Evolutionary conservation across 2,797 vertebrate species (phyloP).

Genomic region (Anableps anableps): DNA sequence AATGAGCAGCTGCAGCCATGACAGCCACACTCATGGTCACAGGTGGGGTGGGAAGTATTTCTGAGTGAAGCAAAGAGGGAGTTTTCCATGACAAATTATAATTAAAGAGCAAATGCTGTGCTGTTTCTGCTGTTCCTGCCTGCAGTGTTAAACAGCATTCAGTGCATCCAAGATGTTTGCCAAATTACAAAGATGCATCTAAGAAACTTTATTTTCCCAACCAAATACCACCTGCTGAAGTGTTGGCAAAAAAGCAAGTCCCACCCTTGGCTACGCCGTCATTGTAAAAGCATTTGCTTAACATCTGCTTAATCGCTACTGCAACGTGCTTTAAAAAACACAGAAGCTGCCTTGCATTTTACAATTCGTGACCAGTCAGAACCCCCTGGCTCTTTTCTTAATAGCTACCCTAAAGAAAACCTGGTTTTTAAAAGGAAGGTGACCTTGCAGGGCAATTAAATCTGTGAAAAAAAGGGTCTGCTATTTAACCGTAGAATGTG

Average conservation of each 20-base stretch:
- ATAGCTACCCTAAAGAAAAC: neutral
- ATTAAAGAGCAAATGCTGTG: constrained; percentile 9
- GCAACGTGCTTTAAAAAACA: neutral
- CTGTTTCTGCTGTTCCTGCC: constrained; percentile 2
- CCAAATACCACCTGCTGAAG: constrained; percentile 8
- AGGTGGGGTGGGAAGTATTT: constrained; percentile 22
- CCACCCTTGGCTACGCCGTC: neutral
- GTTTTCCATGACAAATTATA: constrained; percentile 9
- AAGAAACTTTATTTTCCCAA: neutral
- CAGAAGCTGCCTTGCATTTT: neutral
- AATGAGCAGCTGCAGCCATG: constrained; percentile 38
- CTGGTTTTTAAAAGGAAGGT: neutral
- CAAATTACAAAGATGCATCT: constrained; percentile 1
- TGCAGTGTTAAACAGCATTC: neutral
- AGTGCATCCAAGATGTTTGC: neutral
- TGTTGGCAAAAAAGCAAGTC: neutral
- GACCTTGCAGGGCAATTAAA: neutral
- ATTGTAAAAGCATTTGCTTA: neutral
- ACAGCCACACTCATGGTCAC: constrained; percentile 14
- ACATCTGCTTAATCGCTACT: neutral
- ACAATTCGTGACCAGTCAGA: neutral
- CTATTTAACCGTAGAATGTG: neutral
- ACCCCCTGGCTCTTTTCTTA: neutral
- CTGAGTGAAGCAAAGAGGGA: constrained; percentile 5
- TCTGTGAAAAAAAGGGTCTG: neutral